Percentiles rank a stretch among this genome's conserved stretches.
Conservation (phyloP, 2,113 vertebrate genomes). For the Silurus asotus region DNA sequence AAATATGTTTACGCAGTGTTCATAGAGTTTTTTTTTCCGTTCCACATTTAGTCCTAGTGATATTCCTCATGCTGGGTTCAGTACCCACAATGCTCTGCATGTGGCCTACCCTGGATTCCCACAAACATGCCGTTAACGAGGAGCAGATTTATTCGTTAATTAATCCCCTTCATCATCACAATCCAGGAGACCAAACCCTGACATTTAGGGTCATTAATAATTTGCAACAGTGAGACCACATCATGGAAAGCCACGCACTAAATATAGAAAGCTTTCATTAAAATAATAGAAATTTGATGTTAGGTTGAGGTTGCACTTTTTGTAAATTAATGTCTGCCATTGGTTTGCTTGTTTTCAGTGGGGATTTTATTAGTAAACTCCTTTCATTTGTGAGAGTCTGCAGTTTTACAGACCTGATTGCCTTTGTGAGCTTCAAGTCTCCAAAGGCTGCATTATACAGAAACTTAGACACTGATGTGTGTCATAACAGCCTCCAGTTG, state of each 20-base stretch:
- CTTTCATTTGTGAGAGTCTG: slow-evolving; percentile 30
- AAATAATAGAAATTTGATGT: not conserved
- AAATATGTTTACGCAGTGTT: slow-evolving; percentile 18
- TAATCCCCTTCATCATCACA: slow-evolving; percentile 38
- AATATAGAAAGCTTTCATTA: slow-evolving; percentile 26
- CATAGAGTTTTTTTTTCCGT: not conserved
- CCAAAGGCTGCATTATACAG: slow-evolving; percentile 42
- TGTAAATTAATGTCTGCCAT: slow-evolving; percentile 1
- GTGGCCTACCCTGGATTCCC: slow-evolving; percentile 30
- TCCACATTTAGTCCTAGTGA: slow-evolving; percentile 32
- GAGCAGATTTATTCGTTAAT: slow-evolving; percentile 38
- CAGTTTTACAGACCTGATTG: slow-evolving; percentile 42
- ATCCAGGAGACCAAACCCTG: slow-evolving; percentile 34
- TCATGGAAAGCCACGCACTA: slow-evolving; percentile 26
- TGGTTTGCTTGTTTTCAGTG: slow-evolving; percentile 12
- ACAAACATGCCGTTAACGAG: slow-evolving; percentile 36
- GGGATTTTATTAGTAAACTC: slow-evolving; percentile 46
- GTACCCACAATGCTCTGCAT: slow-evolving; percentile 34
- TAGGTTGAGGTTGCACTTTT: slow-evolving; percentile 28
- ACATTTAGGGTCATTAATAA: slow-evolving; percentile 48
- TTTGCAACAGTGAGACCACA: slow-evolving; percentile 28
- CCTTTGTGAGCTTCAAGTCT: slow-evolving; percentile 36
- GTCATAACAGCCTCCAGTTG: slow-evolving; percentile 51
- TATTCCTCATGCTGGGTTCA: slow-evolving; percentile 26
- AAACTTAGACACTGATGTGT: slow-evolving; percentile 49